Base-by-base conservation (phyloP, 2,797 vertebrate species). In the Centropyge bicolor region DNA sequence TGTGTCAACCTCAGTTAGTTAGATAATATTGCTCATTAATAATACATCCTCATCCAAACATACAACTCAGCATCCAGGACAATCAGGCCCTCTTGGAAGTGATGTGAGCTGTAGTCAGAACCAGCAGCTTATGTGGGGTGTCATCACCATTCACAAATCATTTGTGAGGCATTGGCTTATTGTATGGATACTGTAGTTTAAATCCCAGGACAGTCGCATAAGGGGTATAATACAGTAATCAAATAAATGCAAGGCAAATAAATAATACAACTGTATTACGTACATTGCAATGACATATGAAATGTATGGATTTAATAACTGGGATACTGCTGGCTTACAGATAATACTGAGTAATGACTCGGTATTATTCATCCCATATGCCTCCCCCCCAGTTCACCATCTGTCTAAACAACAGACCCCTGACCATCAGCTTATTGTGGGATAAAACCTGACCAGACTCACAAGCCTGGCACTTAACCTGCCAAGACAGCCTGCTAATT, bases 341-440 rank as follows among this genome's bases (percentile, higher is more conserved):
- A 60, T 70, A 63, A 59, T 48, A 24, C 3, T 41, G 16, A 61
- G 17, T 40, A n/a, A n/a, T n/a, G n/a, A n/a, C n/a, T n/a, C n/a
- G n/a, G n/a, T 27, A 40, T 56, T 61, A 56, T 79, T 67, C 10
- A 63, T 56, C 55, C 48, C 55, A n/a, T 52, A 51, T 12, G 14
- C 38, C 60, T 10, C 22, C 61, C 24, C 52, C 27, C 10, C 20
- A 14, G n/a, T 13, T 41, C 70, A 70, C 88, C 90, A 90, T 89
- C 88, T 92, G 72, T 63, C 83, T 43, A 74, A 84, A 84, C 67
- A 83, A 74, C 81, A 85, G 70, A 74, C 80, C 82, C 69, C 82
- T 81, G 70, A 84, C 72, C 67, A 88, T 74, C 84, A 71, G 82
- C 84, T 91, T 91, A 87, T 71, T 79, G 65, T 69, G 68, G 78